These are phyloP conservation scores for Cloeon dipterum DNA, from an alignment of 2,888 invertebrate genomes.

Conservation along the genomic window DNA sequence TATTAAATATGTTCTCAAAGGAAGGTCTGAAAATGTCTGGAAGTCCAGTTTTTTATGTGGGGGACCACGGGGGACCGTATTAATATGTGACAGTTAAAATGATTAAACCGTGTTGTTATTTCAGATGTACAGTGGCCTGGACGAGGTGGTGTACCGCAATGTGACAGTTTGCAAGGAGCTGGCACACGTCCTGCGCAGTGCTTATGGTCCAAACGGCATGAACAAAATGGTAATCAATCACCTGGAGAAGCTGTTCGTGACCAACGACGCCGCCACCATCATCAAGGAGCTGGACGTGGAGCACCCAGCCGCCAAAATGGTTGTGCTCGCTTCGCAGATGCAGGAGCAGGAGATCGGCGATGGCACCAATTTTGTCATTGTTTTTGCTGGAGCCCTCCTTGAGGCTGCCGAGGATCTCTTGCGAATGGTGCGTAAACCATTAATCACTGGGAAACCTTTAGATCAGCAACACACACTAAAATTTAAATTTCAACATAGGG, in stretches of 20 bases:
- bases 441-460: no score
- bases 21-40: no score
- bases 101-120: no score
- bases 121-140: constrained; percentile 74
- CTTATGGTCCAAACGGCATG: constrained; percentile 96
- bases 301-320: constrained; percentile 93
- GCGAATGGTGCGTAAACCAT: constrained; percentile 37
- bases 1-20: no score
- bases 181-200: constrained; percentile 75
- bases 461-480: no score
- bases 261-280: constrained; percentile 97
- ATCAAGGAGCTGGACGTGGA: constrained; percentile 80
- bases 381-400: constrained; percentile 77
- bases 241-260: constrained; percentile 93
- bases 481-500: no score
- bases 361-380: constrained; percentile 95
- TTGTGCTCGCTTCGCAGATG: constrained; percentile 92
- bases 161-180: constrained; percentile 93
- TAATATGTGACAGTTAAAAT: no score
- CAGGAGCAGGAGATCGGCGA: constrained; percentile 97
- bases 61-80: no score
- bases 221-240: constrained; percentile 99
- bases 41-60: no score
- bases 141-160: constrained; percentile 92
- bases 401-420: constrained; percentile 82